These are phyloP conservation scores for Aradophagus sp. DNA, from an alignment of 1,140 invertebrate genomes.

Conservation along the genomic window DNA sequence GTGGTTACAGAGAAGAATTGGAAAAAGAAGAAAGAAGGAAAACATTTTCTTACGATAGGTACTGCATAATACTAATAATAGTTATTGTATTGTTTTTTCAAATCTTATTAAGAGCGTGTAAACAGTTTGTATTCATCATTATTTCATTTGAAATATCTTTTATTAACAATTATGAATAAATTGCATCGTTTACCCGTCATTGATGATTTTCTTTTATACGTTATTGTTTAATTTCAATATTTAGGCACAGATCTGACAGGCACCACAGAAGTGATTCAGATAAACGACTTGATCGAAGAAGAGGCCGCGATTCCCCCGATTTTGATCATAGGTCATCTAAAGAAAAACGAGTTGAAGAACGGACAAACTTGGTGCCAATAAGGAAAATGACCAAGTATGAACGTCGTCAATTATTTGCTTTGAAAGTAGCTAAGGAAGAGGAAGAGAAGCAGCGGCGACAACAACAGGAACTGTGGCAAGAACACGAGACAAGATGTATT, in stretches of 20 bases:
- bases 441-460: constrained; percentile 78
- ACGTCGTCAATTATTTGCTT: constrained; percentile 84
- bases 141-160: too few relatives aligned
- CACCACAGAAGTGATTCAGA: constrained; percentile 64
- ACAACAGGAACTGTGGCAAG: constrained; percentile 79
- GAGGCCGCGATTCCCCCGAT: constrained; percentile 72
- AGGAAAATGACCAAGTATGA: constrained; percentile 81
- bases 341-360: constrained; percentile 68
- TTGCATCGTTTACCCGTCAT: too few relatives aligned
- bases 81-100: too few relatives aligned
- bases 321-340: constrained; percentile 64
- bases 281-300: constrained; percentile 67
- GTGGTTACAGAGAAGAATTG: constrained; percentile 74
- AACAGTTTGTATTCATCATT: too few relatives aligned
- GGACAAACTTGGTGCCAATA: constrained; percentile 66
- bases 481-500: constrained; percentile 79
- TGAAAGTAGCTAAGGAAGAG: constrained; percentile 83
- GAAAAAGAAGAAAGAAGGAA: constrained; percentile 71
- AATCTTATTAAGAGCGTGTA: too few relatives aligned
- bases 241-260: constrained; percentile 52
- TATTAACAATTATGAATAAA: too few relatives aligned
- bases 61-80: constrained; percentile 23
- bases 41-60: constrained; percentile 71
- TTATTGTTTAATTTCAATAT: too few relatives aligned
- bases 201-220: too few relatives aligned